Conservation (phyloP, 2,113 vertebrate species). For the Dipodomys stephensi region DNA sequence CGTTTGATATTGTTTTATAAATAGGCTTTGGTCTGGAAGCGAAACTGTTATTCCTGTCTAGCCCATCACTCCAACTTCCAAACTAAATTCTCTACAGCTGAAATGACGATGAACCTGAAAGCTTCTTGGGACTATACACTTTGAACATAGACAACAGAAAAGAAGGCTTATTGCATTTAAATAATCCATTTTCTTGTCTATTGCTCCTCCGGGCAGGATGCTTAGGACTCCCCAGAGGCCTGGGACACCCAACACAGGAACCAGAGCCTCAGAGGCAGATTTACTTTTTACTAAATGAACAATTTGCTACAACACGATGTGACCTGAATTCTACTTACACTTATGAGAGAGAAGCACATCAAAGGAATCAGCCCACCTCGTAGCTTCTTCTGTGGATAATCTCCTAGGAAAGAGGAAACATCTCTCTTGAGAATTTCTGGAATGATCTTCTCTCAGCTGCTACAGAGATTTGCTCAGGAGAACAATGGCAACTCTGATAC, state of each 20-base stretch:
- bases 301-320: accelerated
- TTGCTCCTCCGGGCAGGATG: neutral
- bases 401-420: constrained; percentile 83
- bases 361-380: constrained; percentile 91
- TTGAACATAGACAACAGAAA: constrained; percentile 25
- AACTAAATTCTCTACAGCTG: neutral
- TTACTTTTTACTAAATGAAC: neutral
- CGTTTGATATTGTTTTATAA: neutral
- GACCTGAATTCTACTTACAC: constrained; percentile 86
- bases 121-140: neutral
- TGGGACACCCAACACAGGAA: neutral
- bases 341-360: constrained; percentile 91
- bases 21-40: neutral
- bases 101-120: constrained; percentile 31
- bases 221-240: neutral
- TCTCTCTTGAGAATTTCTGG: constrained; percentile 28
- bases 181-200: neutral
- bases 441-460: neutral
- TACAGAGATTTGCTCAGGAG: neutral
- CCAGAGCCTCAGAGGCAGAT: neutral
- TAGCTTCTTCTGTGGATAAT: constrained; percentile 90
- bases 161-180: neutral
- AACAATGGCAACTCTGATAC: neutral
- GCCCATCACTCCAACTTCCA: neutral
- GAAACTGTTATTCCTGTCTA: neutral